Base-by-base conservation (phyloP, 2,888 invertebrate genomes). In the Polia nebulosa region DNA sequence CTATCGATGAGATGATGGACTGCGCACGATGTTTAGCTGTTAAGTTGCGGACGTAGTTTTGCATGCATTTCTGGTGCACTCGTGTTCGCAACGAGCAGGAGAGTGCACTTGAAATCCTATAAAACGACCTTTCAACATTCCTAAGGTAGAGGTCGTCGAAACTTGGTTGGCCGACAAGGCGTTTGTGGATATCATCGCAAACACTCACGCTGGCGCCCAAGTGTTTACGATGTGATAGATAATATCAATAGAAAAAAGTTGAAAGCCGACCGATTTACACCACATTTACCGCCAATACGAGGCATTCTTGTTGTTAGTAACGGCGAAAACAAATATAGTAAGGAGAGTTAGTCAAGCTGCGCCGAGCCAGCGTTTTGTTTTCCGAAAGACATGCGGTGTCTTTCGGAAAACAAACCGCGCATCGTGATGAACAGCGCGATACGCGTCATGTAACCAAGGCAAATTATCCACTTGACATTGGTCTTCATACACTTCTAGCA, bases 101-200 rank as follows among this genome's bases (percentile, higher is more conserved):
- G 86, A 80, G 78, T 73, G 85, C 86, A 86, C 88, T 89, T 80
- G 85, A 86, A 86, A 85, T 78, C 83, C 77, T 75, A 84, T 90
- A 88, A 89, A 90, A 81, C 76, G 68, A 78, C 63, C 74, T 82
- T 78, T 79, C 49, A 79, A 70, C 53, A 72, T 76, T 76, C 67
- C 47, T 53, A 60, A 58, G 52, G 32, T 59, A n/a, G 68, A 72
- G 83, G 78, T 83, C 81, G 78, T 80, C 74, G 81, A 75, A 78
- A 80, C 80, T 41, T 67, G 71, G 71, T 57, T 68, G 67, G 55
- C 56, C 69, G 45, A 58, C 57, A 57, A 36, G 53, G 51, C 45
- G 63, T 64, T 59, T 52, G 58, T 64, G 68, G 64, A 60, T 72
- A 70, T 63, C 60, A 56, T 49, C 27, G 66, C 27, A 32, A 49